Percentiles rank a stretch among this genome's conserved stretches.
These are phyloP conservation scores for Acanthurus tractus DNA, from an alignment of 2,797 vertebrate genomes.

Conservation along the genomic window DNA sequence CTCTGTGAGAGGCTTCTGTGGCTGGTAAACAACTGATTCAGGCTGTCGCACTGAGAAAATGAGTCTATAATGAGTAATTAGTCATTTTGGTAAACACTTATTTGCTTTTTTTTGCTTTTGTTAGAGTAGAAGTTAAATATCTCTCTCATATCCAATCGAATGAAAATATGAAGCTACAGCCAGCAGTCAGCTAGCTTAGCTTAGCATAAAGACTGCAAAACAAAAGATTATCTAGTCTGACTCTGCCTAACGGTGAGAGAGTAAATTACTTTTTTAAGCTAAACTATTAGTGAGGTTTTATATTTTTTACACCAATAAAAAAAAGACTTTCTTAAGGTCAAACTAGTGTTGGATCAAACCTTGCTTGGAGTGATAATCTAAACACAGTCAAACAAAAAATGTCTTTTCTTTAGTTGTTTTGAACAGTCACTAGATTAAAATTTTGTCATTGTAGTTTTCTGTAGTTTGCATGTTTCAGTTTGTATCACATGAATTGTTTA, in stretches of 20 bases:
- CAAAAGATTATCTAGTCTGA: neutral
- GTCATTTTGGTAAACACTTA: neutral
- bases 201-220: neutral
- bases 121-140: neutral
- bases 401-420: neutral
- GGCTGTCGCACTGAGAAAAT: constrained; percentile 8
- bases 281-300: neutral
- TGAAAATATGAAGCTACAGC: neutral
- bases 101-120: neutral
- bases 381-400: constrained; percentile 7
- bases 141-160: neutral
- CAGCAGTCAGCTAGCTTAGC: neutral
- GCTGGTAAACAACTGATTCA: constrained; percentile 32
- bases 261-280: neutral
- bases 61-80: constrained; percentile 18
- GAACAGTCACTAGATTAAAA: too few relatives aligned
- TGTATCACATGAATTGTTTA: too few relatives aligned
- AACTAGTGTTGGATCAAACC: neutral
- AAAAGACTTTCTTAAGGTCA: neutral
- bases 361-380: constrained; percentile 7
- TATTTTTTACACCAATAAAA: constrained; percentile 12
- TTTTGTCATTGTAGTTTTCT: too few relatives aligned
- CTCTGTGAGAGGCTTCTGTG: constrained; percentile 34
- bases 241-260: neutral
- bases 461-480: too few relatives aligned